Evolutionary conservation across 1,140 invertebrate genomes (phyloP).

Genomic region (Ruditapes philippinarum): DNA sequence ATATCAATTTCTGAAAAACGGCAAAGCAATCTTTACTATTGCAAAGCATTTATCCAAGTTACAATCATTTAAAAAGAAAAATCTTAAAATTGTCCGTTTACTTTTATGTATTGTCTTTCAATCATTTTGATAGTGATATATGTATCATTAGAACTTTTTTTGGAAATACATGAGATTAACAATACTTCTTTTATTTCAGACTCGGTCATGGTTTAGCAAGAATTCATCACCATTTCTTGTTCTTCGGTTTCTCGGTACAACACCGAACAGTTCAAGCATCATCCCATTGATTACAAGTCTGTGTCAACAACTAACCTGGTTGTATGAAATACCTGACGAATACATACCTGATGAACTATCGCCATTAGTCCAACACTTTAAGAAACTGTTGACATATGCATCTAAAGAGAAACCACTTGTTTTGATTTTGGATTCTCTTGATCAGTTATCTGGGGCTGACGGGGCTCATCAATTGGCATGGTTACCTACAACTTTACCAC

Average conservation of each 20-base stretch:
- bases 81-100: no score
- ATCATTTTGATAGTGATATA: no score
- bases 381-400: conserved; percentile 91
- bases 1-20: no score
- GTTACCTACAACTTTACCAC: conserved; percentile 96
- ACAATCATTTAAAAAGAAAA: no score
- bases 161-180: no score
- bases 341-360: conserved; percentile 98
- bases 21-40: no score
- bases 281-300: conserved; percentile 98
- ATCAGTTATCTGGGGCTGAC: conserved; percentile 94
- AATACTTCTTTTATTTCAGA: conserved; percentile 64
- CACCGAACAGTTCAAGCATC: conserved; percentile 97
- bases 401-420: conserved; percentile 86
- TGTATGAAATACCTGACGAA: conserved; percentile 96
- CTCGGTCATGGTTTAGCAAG: conserved; percentile 77
- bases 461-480: conserved; percentile 98
- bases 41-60: no score
- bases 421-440: conserved; percentile 86
- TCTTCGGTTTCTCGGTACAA: conserved; percentile 97
- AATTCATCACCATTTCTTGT: conserved; percentile 93
- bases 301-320: conserved; percentile 98
- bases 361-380: conserved; percentile 97
- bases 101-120: no score
- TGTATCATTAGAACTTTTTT: no score